Percentiles rank a stretch among this genome's conserved stretches.
Evolutionary conservation across 2,797 vertebrate species (phyloP).

Genomic region (Cercopithecus mitis): DNA sequence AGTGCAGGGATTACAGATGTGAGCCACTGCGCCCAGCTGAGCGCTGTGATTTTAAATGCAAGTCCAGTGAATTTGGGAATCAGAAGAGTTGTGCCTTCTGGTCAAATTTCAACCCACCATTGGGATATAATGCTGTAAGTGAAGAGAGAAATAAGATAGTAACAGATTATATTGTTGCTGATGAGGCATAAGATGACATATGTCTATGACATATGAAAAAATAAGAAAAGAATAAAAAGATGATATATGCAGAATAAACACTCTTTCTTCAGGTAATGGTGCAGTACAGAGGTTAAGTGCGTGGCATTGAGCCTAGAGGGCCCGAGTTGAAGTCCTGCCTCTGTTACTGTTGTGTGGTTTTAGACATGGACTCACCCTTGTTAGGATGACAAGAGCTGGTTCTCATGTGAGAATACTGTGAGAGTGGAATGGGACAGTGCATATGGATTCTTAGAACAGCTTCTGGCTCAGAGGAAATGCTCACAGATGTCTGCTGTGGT

Average conservation of each 20-base stretch:
- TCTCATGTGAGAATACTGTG: neutral
- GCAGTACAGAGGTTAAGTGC: too few relatives aligned
- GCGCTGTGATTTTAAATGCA: neutral
- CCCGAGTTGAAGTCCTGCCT: neutral
- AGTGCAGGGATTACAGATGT: neutral
- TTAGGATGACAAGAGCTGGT: too few relatives aligned
- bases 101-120: neutral
- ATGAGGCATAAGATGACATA: neutral
- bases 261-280: neutral
- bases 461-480: neutral
- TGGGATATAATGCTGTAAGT: neutral
- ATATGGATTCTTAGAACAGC: neutral
- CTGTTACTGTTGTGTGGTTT: neutral
- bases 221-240: too few relatives aligned
- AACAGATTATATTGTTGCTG: neutral
- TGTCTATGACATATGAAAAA: too few relatives aligned
- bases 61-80: neutral
- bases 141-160: neutral
- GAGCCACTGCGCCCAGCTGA: accelerated
- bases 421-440: neutral
- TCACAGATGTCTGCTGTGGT: neutral
- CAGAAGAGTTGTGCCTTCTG: neutral
- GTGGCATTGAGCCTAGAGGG: neutral
- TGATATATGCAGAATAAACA: neutral
- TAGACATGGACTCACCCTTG: neutral